Conservation (phyloP, 2,888 invertebrate species). For the Mantis religiosa region DNA sequence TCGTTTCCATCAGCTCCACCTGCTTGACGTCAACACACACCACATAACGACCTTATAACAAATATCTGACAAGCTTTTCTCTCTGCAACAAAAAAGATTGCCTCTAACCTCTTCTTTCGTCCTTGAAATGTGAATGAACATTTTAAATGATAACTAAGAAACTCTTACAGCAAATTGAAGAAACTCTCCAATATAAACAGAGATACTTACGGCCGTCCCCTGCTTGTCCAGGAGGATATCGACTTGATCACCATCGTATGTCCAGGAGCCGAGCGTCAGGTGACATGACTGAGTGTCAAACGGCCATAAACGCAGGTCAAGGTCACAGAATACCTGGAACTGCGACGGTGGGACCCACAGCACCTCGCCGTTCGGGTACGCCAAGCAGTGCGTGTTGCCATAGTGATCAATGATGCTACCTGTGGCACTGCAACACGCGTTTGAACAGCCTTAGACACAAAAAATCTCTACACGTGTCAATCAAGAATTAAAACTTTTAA, state of each 20-base stretch:
- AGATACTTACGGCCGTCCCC: constrained; percentile 30
- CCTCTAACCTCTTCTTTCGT: too few relatives aligned
- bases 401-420: constrained; percentile 57
- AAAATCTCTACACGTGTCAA: too few relatives aligned
- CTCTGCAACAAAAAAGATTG: too few relatives aligned
- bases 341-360: constrained; percentile 66
- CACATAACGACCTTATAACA: too few relatives aligned
- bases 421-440: constrained; percentile 57
- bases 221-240: constrained; percentile 37
- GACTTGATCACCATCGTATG: constrained; percentile 58
- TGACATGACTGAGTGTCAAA: constrained; percentile 64
- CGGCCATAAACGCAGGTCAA: constrained; percentile 70
- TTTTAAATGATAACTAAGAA: too few relatives aligned
- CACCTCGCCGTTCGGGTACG: constrained; percentile 51
- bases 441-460: too few relatives aligned
- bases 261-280: constrained; percentile 71
- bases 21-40: not conserved
- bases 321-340: constrained; percentile 59
- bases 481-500: too few relatives aligned
- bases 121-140: too few relatives aligned
- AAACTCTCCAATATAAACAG: too few relatives aligned
- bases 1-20: constrained; percentile 36
- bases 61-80: too few relatives aligned
- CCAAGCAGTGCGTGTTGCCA: constrained; percentile 54
- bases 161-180: too few relatives aligned